A percentile compares a stretch with the other conserved stretches of the same genome.
phyloP scores from a whole-genome alignment of 1,140 invertebrate genomes.

The Glomeris maerens region DNA sequence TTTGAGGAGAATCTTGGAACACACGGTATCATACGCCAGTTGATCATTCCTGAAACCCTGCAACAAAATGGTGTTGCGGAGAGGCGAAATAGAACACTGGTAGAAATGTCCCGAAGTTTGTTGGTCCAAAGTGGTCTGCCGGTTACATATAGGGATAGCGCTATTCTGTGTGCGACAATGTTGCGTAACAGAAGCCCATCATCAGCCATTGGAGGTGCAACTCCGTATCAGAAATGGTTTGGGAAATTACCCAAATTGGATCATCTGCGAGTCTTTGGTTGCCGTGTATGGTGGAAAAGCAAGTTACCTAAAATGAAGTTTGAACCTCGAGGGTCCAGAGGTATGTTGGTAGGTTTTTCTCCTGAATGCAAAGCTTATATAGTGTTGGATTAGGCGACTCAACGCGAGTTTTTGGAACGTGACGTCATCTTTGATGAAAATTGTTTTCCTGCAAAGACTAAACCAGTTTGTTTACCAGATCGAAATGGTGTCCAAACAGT shows the following conservation, averaged over 20 bases:
- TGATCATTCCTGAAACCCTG: conserved; percentile 23
- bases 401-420: too few relatives aligned
- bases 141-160: background rate
- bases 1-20: conserved; percentile 10
- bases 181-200: conserved; percentile 33
- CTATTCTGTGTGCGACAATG: conserved; percentile 22
- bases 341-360: too few relatives aligned
- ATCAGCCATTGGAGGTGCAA: conserved; percentile 28
- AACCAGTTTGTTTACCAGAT: too few relatives aligned
- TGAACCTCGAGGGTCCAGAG: too few relatives aligned
- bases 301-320: too few relatives aligned
- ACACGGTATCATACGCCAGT: conserved; percentile 26
- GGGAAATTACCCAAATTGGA: conserved; percentile 32
- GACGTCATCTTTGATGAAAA: too few relatives aligned
- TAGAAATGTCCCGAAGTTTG: conserved; percentile 5
- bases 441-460: too few relatives aligned
- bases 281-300: too few relatives aligned
- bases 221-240: conserved; percentile 31
- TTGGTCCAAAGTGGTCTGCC: conserved; percentile 1
- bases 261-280: conserved; percentile 35
- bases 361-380: too few relatives aligned
- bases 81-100: conserved; percentile 31
- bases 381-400: too few relatives aligned
- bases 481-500: too few relatives aligned
- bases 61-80: too few relatives aligned